Percentiles rank a stretch among this genome's conserved stretches.
These are phyloP conservation scores for Lordiphosa clarofinis DNA, from an alignment of 1,140 invertebrate genomes.

Conservation along the genomic window DNA sequence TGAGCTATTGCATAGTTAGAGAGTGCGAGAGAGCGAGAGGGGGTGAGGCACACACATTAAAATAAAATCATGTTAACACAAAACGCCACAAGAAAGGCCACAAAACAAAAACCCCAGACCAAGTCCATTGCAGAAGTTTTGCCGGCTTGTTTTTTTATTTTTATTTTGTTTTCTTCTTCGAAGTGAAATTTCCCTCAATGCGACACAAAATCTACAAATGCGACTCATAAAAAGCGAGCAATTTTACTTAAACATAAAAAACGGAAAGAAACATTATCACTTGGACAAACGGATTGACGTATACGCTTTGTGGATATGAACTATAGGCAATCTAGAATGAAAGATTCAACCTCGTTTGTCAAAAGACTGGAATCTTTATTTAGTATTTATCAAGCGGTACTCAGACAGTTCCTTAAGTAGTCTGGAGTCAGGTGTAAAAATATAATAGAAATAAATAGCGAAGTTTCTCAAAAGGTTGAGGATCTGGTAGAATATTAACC, in stretches of 20 bases:
- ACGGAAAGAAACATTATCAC: neutral
- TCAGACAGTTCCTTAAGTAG: too few relatives aligned
- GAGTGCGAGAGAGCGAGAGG: neutral
- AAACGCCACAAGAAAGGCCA: constrained; percentile 25
- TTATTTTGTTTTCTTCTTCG: constrained; percentile 32
- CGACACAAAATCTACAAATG: constrained; percentile 53
- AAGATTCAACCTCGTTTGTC: too few relatives aligned
- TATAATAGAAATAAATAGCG: too few relatives aligned
- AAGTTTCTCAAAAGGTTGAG: too few relatives aligned
- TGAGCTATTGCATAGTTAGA: constrained; percentile 1
- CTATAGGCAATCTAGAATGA: too few relatives aligned
- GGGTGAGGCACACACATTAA: constrained; percentile 41
- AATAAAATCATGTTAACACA: constrained; percentile 69
- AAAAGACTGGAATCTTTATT: too few relatives aligned
- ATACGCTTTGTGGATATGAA: too few relatives aligned
- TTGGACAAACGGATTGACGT: too few relatives aligned
- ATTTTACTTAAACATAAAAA: constrained; percentile 19
- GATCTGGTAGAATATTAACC: too few relatives aligned
- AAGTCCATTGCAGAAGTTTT: constrained; percentile 29
- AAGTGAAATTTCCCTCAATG: constrained; percentile 69
- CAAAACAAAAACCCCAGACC: constrained; percentile 19
- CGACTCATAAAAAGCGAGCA: constrained; percentile 36
- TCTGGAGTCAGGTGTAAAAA: too few relatives aligned
- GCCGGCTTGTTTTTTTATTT: constrained; percentile 38
- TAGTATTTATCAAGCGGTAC: too few relatives aligned